These are phyloP conservation scores for Caenorhabditis inopinata DNA, from an alignment of 1,140 invertebrate species.

Conservation along the genomic window DNA sequence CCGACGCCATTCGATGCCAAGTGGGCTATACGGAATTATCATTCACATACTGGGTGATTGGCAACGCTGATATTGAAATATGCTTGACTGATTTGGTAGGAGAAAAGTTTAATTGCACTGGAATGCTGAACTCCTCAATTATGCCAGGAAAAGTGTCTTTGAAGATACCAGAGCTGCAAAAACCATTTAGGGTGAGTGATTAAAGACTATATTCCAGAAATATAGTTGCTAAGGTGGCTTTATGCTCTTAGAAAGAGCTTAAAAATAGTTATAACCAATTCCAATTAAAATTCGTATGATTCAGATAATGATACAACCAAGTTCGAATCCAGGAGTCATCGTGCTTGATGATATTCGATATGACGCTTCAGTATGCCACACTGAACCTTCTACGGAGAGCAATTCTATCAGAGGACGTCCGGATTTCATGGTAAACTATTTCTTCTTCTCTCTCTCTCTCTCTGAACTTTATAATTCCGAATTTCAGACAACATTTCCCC, in stretches of 20 bases:
- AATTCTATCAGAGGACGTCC: conserved; percentile 22
- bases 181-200: conserved; percentile 57
- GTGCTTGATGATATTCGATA: conserved; percentile 59
- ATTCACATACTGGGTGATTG: conserved; percentile 64
- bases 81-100: conserved; percentile 59
- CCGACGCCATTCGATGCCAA: conserved; percentile 60
- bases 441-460: not conserved
- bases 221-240: too few relatives aligned
- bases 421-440: conserved; percentile 26
- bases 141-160: conserved; percentile 65
- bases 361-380: conserved; percentile 36
- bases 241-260: too few relatives aligned
- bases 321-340: conserved; percentile 52
- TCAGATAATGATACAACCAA: conserved; percentile 63
- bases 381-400: not conserved
- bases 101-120: conserved; percentile 61
- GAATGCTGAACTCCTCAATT: conserved; percentile 58
- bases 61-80: conserved; percentile 60
- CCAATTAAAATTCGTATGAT: too few relatives aligned
- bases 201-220: not conserved
- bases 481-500: conserved; percentile 39
- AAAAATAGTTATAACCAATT: too few relatives aligned
- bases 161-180: conserved; percentile 60
- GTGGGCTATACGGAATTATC: conserved; percentile 53
- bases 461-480: conserved; percentile 4